Evolutionary conservation across 2,113 vertebrate species (phyloP), one percentile per base, ranked within the genome.

Genomic region (Anser brachyrhynchus): DNA sequence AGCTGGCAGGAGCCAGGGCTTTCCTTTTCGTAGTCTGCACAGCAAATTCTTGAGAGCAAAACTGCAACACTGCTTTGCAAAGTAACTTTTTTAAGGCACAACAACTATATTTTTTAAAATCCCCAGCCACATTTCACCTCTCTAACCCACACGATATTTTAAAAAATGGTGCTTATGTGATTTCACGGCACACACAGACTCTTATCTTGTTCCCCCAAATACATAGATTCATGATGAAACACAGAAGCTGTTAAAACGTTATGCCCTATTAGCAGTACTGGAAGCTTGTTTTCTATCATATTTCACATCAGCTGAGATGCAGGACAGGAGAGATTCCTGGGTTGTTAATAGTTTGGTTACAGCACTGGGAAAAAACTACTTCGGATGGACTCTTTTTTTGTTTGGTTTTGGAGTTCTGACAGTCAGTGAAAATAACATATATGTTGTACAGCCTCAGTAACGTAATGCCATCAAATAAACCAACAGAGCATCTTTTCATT

Each of bases 121-220:
- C 82, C 16, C 71, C 64, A 81, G n/a, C 49, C 59, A 74, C 11
- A 74, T 75, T 93, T 96, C 66, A 95, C 81, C 84, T 72, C 73
- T 95, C n/a, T 95, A 96, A 87, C 70, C 73, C 84, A 96, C 74
- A 91, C 11, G 89, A 81, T 84, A 89, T 92, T 94, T 95, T 79
- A 93, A 37, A 55, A 95, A 54, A 0, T 4, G 77, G 84, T 89
- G 71, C 37, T 92, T 76, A 26, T 39, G 55, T 13, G 12, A 35
- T 91, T 90, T 96, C 61, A 76, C 67, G 15, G 3, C n/a, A 90
- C 58, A 67, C 64, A 73, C 59, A 54, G 69, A 10, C 35, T 67
- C 57, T 76, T 78, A 74, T 35, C 51, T 87, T 90, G 11, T 74
- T 95, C 54, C 31, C 35, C 44, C 20, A 94, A 77, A 92, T 62